Base-by-base conservation (phyloP, 30 jellyfish, hydroid and myxozoan species). In the Pelagia noctiluca region DNA sequence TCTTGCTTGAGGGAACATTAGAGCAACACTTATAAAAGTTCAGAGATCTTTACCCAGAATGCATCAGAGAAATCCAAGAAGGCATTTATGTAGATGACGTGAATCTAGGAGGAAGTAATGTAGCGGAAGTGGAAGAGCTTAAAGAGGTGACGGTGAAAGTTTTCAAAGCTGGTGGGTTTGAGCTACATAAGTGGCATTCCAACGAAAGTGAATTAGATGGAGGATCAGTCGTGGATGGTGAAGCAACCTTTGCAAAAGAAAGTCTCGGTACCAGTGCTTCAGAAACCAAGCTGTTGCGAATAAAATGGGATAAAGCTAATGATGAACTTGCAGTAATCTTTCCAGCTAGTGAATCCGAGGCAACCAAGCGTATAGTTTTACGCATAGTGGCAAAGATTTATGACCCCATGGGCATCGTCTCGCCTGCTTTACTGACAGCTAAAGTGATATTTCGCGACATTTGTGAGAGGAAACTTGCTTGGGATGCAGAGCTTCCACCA, bases 1-100 rank as follows among this genome's bases (percentile, higher is more conserved):
- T 78, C 42, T 18, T 78, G 28, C 64, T 61, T 25, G 68, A 37
- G 3, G 89, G 86, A 57, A 61, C 77, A 0, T 34, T 61, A 29
- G 22, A 12, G 10, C 35, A 60, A 24, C 88, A 78, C 37, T 47
- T 78, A 7, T 25, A 75, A 24, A 34, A 33, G 0, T n/a, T n/a
- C n/a, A n/a, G n/a, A n/a, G 57, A 42, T 8, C 57, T 5, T 8
- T 42, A 42, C 16, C 57, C 57, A 16, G 57, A 42, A 42, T 42
- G 57, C 16, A 16, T 42, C 57, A n/a, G 12, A 42, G 57, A 16
- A 16, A 5, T 42, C 8, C 8, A 16, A 42, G 57, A 42, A 5
- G 57, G 57, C 16, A 42, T 42, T 16, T 42, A 42, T 16, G 8
- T 42, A 16, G 16, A 8, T 42, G 57, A 42, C 16, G 57, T 42